Percentiles rank a stretch among this genome's conserved stretches.
phyloP scores from a whole-genome alignment of 1,140 invertebrate genomes.

The Hesperophylax magnus region DNA sequence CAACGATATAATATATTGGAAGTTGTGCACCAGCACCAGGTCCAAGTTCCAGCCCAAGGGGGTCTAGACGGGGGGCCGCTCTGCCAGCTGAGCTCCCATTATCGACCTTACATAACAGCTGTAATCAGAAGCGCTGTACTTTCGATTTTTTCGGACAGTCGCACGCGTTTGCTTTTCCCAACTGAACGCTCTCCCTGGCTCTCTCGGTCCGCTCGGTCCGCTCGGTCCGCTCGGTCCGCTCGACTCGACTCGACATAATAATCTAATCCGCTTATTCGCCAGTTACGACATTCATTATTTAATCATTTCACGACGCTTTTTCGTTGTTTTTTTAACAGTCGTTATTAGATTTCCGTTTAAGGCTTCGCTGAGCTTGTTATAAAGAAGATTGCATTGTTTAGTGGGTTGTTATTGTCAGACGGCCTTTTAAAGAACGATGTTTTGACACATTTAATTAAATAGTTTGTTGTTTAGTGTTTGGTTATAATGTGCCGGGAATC shows the following conservation, averaged over 20 bases:
- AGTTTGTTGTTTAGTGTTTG: not conserved
- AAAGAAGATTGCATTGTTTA: too few species aligned
- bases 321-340: not conserved
- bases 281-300: not conserved
- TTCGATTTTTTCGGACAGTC: slow-evolving; percentile 46
- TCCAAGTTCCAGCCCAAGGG: too few species aligned
- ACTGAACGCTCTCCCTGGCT: slow-evolving; percentile 4
- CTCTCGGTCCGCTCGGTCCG: not conserved
- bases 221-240: not conserved
- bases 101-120: slow-evolving; percentile 36
- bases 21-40: too few species aligned
- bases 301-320: not conserved
- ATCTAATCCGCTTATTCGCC: slow-evolving; percentile 39
- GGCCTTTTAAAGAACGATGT: not conserved
- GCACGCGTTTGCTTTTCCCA: slow-evolving; percentile 24
- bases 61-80: too few species aligned
- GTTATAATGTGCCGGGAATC: not conserved
- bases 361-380: not conserved
- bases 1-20: too few species aligned
- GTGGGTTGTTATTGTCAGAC: too few species aligned
- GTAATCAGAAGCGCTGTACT: slow-evolving; percentile 35
- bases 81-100: slow-evolving; percentile 1
- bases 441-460: too few species aligned
- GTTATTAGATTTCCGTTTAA: slow-evolving; percentile 10
- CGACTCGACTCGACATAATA: not conserved